phyloP scores from a whole-genome alignment of 2,797 vertebrate species.

The Cynopterus sphinx region DNA sequence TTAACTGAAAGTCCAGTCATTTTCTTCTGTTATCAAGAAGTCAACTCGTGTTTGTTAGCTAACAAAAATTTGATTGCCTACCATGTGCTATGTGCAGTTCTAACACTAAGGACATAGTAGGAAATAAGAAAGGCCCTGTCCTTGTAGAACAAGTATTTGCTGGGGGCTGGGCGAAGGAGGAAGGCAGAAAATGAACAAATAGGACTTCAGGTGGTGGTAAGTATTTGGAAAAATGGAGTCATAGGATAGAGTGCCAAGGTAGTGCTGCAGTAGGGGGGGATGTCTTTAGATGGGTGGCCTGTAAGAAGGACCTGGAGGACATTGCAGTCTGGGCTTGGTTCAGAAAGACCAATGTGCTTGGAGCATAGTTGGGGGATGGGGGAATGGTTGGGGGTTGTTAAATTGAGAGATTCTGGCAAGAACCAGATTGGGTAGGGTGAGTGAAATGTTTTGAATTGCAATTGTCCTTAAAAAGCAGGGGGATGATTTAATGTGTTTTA shows the following conservation, averaged over 20 bases:
- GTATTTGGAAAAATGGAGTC: conserved; percentile 44
- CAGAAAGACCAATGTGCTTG: not conserved
- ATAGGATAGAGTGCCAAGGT: not conserved
- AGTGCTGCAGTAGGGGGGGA: not conserved
- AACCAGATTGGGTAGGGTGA: not conserved
- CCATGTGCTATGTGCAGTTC: not conserved
- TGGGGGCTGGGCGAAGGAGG: not conserved
- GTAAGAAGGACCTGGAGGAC: not conserved
- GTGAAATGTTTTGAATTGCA: not conserved
- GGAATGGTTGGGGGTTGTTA: not conserved
- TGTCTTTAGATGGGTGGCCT: not conserved
- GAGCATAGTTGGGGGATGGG: not conserved
- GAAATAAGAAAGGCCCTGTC: not conserved
- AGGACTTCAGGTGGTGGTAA: conserved; percentile 52
- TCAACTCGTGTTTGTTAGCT: not conserved
- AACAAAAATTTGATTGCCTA: conserved; percentile 34
- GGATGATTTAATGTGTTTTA: not conserved
- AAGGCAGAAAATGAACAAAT: not conserved
- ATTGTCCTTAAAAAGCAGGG: conserved; percentile 25
- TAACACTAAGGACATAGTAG: not conserved
- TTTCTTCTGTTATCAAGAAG: not conserved
- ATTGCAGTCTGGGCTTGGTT: not conserved
- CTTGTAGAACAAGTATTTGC: conserved; percentile 10
- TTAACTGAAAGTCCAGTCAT: not conserved
- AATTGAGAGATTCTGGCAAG: not conserved